Evolutionary conservation across 1,140 invertebrate genomes (phyloP).

Genomic region (Meloidogyne chitwoodi): DNA sequence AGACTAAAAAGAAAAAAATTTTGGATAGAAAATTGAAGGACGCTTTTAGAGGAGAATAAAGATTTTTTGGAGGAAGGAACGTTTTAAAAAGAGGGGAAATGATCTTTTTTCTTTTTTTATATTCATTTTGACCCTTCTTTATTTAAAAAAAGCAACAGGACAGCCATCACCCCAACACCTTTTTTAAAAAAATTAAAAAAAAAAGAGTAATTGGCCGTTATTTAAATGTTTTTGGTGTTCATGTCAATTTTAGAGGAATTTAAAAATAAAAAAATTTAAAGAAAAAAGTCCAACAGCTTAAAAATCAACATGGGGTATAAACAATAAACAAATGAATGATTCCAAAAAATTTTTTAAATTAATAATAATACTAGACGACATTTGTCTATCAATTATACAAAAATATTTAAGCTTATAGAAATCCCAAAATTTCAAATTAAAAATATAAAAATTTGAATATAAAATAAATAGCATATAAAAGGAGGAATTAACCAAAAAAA

Average conservation of each 20-base stretch:
- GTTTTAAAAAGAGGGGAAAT: not conserved
- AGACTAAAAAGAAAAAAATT: not conserved
- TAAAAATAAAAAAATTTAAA: not conserved
- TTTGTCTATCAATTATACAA: too few species aligned
- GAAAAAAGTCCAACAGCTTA: not conserved
- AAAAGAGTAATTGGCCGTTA: not conserved
- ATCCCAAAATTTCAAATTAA: too few species aligned
- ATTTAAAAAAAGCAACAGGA: not conserved
- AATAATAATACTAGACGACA: too few species aligned
- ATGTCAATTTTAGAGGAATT: not conserved
- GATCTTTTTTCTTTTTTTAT: not conserved
- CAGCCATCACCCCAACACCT: not conserved
- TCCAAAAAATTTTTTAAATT: too few species aligned
- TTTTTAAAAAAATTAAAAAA: not conserved
- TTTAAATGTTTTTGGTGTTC: not conserved
- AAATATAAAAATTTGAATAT: too few species aligned
- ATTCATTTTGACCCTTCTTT: not conserved
- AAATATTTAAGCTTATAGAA: too few species aligned
- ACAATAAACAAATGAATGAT: too few species aligned
- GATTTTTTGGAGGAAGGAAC: not conserved
- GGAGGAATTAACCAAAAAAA: too few species aligned
- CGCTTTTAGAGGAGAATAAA: not conserved
- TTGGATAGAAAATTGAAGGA: not conserved
- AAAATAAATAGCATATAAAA: too few species aligned
- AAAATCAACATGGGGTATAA: too few species aligned